These are phyloP conservation scores for Halcyon leucocephala DNA, from an alignment of 2,797 vertebrate species.

Conservation along the genomic window DNA sequence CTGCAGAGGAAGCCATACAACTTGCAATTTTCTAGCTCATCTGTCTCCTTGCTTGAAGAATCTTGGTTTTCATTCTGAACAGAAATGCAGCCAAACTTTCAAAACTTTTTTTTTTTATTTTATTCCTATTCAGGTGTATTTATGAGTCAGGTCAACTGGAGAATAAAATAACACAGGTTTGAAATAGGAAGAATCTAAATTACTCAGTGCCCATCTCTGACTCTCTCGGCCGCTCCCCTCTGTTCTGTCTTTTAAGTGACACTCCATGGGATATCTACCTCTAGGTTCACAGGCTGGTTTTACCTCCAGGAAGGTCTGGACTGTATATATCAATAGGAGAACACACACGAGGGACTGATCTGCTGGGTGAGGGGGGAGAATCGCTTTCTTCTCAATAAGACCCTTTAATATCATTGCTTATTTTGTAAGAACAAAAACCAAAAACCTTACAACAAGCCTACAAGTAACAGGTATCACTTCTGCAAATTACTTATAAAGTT, in stretches of 20 bases:
- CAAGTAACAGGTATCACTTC: neutral
- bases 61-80: neutral
- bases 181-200: neutral
- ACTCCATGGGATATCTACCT: neutral
- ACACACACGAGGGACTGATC: neutral
- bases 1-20: neutral
- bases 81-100: neutral
- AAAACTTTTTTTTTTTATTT: neutral
- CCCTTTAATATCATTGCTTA: neutral
- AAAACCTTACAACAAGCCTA: neutral
- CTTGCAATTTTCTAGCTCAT: neutral
- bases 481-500: neutral
- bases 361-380: neutral
- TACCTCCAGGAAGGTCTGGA: neutral
- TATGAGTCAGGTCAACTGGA: neutral
- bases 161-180: neutral
- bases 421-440: neutral
- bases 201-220: neutral
- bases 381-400: neutral
- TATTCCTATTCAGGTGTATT: neutral
- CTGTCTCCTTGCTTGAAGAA: neutral
- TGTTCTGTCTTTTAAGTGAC: neutral
- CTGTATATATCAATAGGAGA: neutral
- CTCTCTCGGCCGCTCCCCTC: neutral
- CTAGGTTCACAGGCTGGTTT: neutral